Percentiles rank a stretch among this genome's conserved stretches.
These are phyloP conservation scores for Oreochromis spilurus DNA, from an alignment of 2,113 vertebrate genomes.

Conservation along the genomic window DNA sequence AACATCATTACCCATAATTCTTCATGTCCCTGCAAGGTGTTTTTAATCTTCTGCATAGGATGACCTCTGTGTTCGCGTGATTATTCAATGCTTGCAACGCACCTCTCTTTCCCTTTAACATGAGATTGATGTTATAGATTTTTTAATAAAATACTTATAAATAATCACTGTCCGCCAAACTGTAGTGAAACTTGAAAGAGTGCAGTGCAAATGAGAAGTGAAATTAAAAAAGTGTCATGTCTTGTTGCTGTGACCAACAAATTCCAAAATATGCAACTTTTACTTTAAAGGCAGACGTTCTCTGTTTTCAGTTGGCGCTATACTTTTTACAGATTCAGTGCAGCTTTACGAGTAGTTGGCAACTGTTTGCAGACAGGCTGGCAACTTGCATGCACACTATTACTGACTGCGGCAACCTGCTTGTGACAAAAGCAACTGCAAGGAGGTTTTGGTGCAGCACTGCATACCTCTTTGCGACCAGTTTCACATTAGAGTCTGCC, in stretches of 20 bases:
- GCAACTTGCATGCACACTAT: neutral
- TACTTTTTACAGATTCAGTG: neutral
- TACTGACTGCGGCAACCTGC: rapidly evolving
- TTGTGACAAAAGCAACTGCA: neutral
- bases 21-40: neutral
- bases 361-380: neutral
- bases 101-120: neutral
- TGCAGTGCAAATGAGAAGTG: neutral
- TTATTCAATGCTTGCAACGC: neutral
- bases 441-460: neutral
- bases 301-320: neutral
- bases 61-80: neutral
- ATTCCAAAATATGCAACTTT: neutral
- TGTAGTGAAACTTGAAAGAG: neutral
- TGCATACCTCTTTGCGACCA: neutral
- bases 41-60: neutral
- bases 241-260: neutral
- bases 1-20: neutral
- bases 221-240: neutral
- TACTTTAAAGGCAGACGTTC: neutral
- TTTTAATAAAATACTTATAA: neutral
- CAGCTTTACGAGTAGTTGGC: neutral
- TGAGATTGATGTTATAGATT: neutral
- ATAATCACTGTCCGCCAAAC: neutral
- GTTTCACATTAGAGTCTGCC: neutral